Percentiles rank a stretch among this genome's conserved stretches.
Evolutionary conservation across 2,113 vertebrate genomes (phyloP).

Genomic region (Solea solea): DNA sequence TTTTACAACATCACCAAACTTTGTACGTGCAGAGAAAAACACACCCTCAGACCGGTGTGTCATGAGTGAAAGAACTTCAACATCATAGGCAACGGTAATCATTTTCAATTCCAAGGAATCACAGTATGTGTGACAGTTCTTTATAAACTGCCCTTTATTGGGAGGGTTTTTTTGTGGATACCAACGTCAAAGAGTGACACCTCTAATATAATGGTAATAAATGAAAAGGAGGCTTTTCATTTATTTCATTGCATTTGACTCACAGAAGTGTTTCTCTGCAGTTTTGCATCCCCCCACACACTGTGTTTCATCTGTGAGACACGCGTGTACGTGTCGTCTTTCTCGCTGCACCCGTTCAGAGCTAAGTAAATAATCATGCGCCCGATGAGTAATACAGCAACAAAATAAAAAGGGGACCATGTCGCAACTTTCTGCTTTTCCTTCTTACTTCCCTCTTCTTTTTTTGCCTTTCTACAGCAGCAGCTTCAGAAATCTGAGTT

Average conservation of each 20-base stretch:
- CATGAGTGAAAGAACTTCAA: not conserved
- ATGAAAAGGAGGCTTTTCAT: too few species aligned
- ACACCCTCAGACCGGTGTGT: not conserved
- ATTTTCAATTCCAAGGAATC: slow-evolving; percentile 36
- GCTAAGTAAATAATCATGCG: too few species aligned
- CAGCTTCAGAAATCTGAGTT: slow-evolving; percentile 79
- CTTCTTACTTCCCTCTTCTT: slow-evolving; percentile 30
- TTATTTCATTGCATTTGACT: too few species aligned
- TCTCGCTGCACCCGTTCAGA: too few species aligned
- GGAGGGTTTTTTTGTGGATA: slow-evolving; percentile 31
- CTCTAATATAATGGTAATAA: too few species aligned
- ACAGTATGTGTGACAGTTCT: slow-evolving; percentile 26
- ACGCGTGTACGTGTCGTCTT: too few species aligned
- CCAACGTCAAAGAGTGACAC: slow-evolving; percentile 35
- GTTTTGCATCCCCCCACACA: too few species aligned
- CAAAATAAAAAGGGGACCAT: not conserved
- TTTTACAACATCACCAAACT: too few species aligned
- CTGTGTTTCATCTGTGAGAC: too few species aligned
- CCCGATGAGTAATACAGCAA: not conserved
- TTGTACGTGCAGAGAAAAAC: not conserved
- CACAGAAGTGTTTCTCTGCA: too few species aligned
- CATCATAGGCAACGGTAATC: too few species aligned
- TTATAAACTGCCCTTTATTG: slow-evolving; percentile 47
- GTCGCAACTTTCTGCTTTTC: slow-evolving; percentile 20
- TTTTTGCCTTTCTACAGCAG: slow-evolving; percentile 48